These are phyloP conservation scores for Rhinolophus sinicus DNA, from an alignment of 2,113 vertebrate genomes.

Conservation along the genomic window DNA sequence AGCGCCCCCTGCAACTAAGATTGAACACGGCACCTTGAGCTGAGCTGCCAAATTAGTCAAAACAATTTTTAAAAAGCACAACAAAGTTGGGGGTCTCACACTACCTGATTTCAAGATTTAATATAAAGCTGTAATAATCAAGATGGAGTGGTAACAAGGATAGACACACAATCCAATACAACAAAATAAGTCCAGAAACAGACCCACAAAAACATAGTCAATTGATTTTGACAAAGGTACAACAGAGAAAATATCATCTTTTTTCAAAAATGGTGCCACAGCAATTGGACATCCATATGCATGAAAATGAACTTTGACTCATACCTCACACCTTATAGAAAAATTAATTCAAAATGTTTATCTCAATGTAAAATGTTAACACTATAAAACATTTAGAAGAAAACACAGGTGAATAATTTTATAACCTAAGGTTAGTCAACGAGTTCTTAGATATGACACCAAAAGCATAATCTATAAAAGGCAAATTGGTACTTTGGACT, in stretches of 20 bases:
- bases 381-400: not conserved
- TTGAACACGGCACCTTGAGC: no score
- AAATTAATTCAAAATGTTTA: not conserved
- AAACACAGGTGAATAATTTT: not conserved
- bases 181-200: not conserved
- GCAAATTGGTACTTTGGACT: not conserved
- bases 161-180: not conserved
- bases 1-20: no score
- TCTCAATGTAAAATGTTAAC: not conserved
- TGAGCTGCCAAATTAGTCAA: not conserved
- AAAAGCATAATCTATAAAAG: not conserved
- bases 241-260: not conserved
- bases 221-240: not conserved
- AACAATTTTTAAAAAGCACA: not conserved
- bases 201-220: not conserved
- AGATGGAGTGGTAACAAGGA: not conserved
- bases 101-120: not conserved
- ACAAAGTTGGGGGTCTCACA: not conserved
- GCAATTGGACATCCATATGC: not conserved
- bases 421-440: not conserved
- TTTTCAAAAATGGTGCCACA: not conserved
- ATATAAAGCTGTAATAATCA: not conserved
- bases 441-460: not conserved
- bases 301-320: not conserved
- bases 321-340: not conserved